A percentile compares a stretch with the other conserved stretches of the same genome.
Evolutionary conservation across 2,888 invertebrate species (phyloP).

Genomic region (Drosophila crucigera): DNA sequence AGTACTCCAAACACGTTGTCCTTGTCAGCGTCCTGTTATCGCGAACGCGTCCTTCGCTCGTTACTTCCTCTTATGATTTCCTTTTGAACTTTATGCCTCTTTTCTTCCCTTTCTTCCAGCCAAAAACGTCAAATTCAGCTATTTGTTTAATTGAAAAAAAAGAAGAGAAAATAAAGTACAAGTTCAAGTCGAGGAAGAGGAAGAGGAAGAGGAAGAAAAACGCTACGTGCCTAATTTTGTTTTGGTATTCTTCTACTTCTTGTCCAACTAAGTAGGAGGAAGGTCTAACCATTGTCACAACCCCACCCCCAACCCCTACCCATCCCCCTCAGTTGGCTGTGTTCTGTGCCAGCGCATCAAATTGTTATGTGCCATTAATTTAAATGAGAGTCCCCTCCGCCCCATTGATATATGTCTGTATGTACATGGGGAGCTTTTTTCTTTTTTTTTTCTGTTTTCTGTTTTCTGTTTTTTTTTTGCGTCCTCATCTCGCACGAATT

Average conservation of each 20-base stretch:
- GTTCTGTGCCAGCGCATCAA: conserved; percentile 48
- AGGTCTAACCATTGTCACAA: not conserved
- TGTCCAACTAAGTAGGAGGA: not conserved
- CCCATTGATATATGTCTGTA: conserved; percentile 4
- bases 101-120: conserved; percentile 25
- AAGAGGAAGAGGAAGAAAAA: conserved; percentile 5
- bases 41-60: conserved; percentile 44
- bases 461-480: not conserved
- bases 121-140: conserved; percentile 77
- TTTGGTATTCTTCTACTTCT: not conserved
- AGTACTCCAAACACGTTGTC: conserved; percentile 15
- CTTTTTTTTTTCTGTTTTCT: fast-evolving
- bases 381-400: conserved; percentile 50
- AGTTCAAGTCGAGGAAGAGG: conserved; percentile 7
- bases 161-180: conserved; percentile 12
- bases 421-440: not conserved
- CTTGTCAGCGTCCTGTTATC: conserved; percentile 47
- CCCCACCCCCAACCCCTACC: not conserved
- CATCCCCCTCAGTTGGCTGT: conserved; percentile 1
- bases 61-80: conserved; percentile 64
- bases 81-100: conserved; percentile 64
- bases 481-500: not conserved
- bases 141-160: conserved; percentile 77
- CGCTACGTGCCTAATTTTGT: conserved; percentile 14
- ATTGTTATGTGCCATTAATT: conserved; percentile 77